Evolutionary conservation across 2,888 invertebrate species (phyloP).

Genomic region (Priocnemis perturbator): DNA sequence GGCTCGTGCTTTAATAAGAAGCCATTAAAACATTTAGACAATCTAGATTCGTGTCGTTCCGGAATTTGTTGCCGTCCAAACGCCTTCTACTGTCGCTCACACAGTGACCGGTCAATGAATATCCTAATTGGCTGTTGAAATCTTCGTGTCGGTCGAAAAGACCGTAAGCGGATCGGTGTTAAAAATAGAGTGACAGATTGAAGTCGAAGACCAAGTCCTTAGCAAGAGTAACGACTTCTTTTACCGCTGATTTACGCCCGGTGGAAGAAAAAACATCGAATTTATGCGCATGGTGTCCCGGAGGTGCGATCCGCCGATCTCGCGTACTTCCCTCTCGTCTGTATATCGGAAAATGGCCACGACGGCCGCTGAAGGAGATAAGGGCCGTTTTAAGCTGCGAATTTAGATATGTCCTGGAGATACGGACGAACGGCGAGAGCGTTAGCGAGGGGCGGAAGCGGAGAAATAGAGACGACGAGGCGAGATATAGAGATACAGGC

Average conservation of each 20-base stretch:
- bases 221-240: conserved; percentile 8
- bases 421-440: conserved; percentile 11
- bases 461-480: background rate
- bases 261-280: conserved; percentile 24
- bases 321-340: conserved; percentile 14
- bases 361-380: conserved; percentile 41
- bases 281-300: conserved; percentile 38
- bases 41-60: background rate
- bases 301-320: conserved; percentile 35
- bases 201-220: too few species aligned
- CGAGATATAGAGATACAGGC: background rate
- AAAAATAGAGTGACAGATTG: too few species aligned
- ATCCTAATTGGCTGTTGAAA: too few species aligned
- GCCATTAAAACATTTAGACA: too few species aligned
- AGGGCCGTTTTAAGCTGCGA: conserved; percentile 51
- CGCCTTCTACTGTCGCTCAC: too few species aligned
- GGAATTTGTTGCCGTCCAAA: background rate
- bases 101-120: too few species aligned
- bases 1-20: too few species aligned
- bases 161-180: too few species aligned
- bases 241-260: conserved; percentile 39
- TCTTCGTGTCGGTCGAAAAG: too few species aligned
- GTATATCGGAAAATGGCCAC: conserved; percentile 28
- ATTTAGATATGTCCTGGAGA: conserved; percentile 46
- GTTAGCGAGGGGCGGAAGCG: conserved; percentile 14